Conservation (phyloP, 2,888 invertebrate genomes). For the Maniola hyperantus region DNA sequence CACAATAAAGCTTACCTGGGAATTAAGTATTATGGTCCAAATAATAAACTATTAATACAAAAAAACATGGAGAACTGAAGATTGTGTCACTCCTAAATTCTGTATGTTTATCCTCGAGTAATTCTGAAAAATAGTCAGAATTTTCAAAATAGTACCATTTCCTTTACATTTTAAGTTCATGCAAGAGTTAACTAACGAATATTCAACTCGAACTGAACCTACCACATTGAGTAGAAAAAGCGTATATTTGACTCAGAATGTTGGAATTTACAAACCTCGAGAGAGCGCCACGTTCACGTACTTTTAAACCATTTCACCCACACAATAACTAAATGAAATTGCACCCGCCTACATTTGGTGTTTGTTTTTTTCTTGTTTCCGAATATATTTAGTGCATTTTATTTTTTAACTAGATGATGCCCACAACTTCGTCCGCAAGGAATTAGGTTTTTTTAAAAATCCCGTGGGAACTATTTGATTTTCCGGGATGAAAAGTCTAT, state of each 20-base stretch:
- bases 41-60: too few species aligned
- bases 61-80: too few species aligned
- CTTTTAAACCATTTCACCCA: neutral
- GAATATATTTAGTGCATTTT: too few species aligned
- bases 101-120: neutral
- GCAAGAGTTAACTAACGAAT: neutral
- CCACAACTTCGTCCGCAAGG: too few species aligned
- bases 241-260: neutral
- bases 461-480: too few species aligned
- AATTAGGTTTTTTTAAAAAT: too few species aligned
- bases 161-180: neutral
- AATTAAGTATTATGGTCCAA: too few species aligned
- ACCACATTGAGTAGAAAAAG: neutral
- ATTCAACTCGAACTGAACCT: neutral
- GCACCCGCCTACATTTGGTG: neutral
- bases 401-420: too few species aligned
- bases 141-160: neutral
- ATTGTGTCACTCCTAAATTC: too few species aligned
- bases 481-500: too few species aligned
- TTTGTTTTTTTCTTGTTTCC: too few species aligned
- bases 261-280: neutral
- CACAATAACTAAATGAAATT: conserved; percentile 5
- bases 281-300: neutral
- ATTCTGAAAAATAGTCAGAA: neutral
- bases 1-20: too few species aligned